phyloP scores from a whole-genome alignment of 2,113 vertebrate species.

The Ceyx cyanopectus region DNA sequence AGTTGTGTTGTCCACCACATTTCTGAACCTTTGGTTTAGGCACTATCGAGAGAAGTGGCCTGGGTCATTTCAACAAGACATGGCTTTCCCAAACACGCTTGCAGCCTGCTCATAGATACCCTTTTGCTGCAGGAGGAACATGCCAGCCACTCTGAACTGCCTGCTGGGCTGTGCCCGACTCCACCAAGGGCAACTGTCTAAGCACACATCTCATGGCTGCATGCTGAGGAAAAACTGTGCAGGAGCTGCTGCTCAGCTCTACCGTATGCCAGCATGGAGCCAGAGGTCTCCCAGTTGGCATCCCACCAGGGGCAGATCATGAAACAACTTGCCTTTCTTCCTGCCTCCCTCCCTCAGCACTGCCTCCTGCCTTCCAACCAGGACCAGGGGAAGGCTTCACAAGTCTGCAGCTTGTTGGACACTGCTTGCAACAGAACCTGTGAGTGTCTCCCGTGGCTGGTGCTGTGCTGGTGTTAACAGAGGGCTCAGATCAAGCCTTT shows the following conservation, averaged over 20 bases:
- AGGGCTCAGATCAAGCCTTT: not conserved
- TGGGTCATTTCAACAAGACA: not conserved
- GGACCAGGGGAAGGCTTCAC: not conserved
- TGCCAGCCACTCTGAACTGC: not conserved
- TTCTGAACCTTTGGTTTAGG: not conserved
- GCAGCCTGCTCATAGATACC: not conserved
- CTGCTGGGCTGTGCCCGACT: not conserved
- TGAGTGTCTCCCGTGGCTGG: not conserved
- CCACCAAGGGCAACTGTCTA: not conserved
- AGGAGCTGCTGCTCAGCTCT: not conserved
- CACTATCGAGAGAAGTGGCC: not conserved
- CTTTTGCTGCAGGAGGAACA: not conserved
- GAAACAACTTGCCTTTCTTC: not conserved
- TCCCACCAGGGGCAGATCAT: not conserved
- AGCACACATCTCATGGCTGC: not conserved
- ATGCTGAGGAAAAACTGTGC: not conserved
- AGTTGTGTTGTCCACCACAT: not conserved
- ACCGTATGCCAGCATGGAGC: rapidly evolving
- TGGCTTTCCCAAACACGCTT: not conserved
- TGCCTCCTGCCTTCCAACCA: not conserved
- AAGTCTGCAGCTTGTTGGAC: not conserved
- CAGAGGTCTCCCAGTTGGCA: not conserved
- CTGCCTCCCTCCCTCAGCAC: not conserved
- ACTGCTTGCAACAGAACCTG: not conserved
- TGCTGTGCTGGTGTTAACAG: not conserved